Conservation (phyloP, 2,888 invertebrate genomes). For the Leptinotarsa rubiginosa region DNA sequence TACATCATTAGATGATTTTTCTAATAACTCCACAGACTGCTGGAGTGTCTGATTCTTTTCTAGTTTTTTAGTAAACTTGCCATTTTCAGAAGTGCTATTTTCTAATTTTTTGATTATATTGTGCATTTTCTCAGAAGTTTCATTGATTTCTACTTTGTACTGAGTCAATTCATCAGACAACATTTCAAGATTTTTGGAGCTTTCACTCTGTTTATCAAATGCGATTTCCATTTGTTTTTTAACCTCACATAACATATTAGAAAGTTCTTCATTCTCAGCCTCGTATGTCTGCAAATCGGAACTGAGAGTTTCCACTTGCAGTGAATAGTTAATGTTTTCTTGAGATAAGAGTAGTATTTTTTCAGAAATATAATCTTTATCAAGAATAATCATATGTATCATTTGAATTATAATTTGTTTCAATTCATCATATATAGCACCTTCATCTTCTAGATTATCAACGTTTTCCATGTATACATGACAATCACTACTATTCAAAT, state of each 20-base stretch:
- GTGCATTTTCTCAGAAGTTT: slow-evolving; percentile 8
- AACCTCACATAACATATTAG: slow-evolving; percentile 5
- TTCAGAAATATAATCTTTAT: background rate
- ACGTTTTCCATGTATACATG: background rate
- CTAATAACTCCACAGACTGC: slow-evolving; percentile 20
- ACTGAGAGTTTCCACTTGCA: background rate
- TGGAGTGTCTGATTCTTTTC: slow-evolving; percentile 29
- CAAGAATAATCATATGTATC: background rate
- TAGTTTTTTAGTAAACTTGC: background rate
- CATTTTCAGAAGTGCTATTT: slow-evolving; percentile 9
- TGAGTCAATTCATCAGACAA: background rate
- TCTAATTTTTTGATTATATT: slow-evolving; percentile 1
- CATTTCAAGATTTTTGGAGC: background rate
- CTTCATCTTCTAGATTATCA: background rate
- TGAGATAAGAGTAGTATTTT: slow-evolving; percentile 1
- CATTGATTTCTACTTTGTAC: background rate
- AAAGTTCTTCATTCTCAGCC: slow-evolving; percentile 8
- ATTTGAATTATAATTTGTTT: background rate
- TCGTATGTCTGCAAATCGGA: background rate
- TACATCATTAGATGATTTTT: slow-evolving; percentile 26
- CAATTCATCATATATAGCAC: background rate
- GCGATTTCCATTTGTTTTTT: slow-evolving; percentile 9
- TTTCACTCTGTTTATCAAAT: slow-evolving; percentile 7
- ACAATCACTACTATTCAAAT: background rate
- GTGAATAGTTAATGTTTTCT: background rate